Percentiles rank a stretch among this genome's conserved stretches.
phyloP scores from a whole-genome alignment of 2,888 invertebrate genomes.

The Heteropelma amictum region DNA sequence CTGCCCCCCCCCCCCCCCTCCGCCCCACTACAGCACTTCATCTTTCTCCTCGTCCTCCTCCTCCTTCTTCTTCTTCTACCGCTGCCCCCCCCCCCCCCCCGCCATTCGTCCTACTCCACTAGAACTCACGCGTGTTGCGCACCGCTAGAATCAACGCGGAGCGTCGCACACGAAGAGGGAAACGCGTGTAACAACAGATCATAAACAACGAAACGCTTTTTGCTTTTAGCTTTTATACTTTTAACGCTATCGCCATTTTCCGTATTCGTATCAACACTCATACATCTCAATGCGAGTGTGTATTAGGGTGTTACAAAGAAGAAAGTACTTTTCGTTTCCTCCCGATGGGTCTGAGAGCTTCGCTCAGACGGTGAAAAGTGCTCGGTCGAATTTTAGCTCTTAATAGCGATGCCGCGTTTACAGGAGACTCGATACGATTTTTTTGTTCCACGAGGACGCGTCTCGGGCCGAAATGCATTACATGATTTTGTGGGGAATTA shows the following conservation, averaged over 20 bases:
- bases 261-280: neutral
- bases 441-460: no score
- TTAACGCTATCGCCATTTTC: neutral
- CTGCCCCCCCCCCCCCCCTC: slow-evolving; percentile 61
- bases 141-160: neutral
- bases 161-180: slow-evolving; percentile 19
- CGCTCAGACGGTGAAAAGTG: no score
- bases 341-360: no score
- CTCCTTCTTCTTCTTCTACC: neutral
- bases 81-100: neutral
- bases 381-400: no score
- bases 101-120: neutral
- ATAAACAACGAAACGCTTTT: slow-evolving; percentile 47
- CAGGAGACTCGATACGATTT: no score
- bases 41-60: neutral
- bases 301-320: no score
- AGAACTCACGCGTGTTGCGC: slow-evolving; percentile 5
- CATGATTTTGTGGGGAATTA: no score
- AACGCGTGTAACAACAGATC: slow-evolving; percentile 22
- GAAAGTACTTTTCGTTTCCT: no score
- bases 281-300: slow-evolving; percentile 1
- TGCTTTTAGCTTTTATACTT: slow-evolving; percentile 8
- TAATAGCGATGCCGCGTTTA: no score
- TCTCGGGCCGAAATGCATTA: no score
- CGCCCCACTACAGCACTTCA: slow-evolving; percentile 62